phyloP scores from a whole-genome alignment of 2,113 vertebrate genomes.

The Mungos mungo region DNA sequence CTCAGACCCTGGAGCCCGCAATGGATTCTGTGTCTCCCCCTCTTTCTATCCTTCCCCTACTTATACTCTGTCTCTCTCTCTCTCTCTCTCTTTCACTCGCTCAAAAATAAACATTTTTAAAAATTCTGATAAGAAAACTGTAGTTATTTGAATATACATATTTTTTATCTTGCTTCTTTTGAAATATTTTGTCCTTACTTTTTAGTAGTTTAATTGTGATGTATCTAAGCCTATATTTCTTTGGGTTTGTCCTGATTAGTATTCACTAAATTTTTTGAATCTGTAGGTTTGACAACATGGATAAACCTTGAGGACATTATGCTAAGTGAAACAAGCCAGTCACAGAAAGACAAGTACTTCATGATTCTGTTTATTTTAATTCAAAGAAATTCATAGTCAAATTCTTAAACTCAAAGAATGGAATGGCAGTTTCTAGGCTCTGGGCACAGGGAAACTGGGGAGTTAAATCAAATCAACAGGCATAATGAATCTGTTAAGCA shows the following conservation, averaged over 20 bases:
- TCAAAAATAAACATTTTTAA: too few species aligned
- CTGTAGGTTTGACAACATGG: neutral
- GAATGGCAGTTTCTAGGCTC: neutral
- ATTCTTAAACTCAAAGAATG: neutral
- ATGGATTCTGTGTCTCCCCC: too few species aligned
- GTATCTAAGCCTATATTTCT: neutral
- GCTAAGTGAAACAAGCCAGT: neutral
- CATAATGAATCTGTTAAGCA: neutral
- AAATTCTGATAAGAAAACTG: neutral
- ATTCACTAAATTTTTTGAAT: neutral
- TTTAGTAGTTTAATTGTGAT: neutral
- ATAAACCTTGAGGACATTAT: neutral
- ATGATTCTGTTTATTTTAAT: neutral
- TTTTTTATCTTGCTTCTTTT: constrained; percentile 5
- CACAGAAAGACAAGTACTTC: neutral
- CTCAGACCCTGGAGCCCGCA: too few species aligned
- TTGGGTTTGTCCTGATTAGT: neutral
- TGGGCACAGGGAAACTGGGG: neutral
- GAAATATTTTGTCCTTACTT: neutral
- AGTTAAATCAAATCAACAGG: neutral
- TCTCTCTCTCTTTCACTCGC: too few species aligned
- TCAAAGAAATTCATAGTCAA: neutral
- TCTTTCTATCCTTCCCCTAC: too few species aligned
- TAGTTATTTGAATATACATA: neutral
- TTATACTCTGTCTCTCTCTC: too few species aligned